Conservation (phyloP, 1,140 invertebrate genomes). For the Phymorhynchus buccinoides region DNA sequence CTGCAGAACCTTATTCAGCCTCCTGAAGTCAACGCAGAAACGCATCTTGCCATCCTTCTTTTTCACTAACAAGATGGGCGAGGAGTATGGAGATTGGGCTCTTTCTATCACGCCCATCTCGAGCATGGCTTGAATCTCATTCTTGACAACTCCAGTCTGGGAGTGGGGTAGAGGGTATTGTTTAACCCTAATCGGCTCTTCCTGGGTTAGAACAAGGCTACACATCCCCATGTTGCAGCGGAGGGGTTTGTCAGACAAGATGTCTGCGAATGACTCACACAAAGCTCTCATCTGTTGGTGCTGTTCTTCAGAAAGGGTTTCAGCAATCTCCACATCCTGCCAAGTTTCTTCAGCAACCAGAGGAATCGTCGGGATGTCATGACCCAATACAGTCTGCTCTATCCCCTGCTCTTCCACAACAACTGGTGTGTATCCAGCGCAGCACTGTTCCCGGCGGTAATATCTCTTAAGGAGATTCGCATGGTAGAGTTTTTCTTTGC, state of each 20-base stretch:
- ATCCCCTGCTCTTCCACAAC: not conserved
- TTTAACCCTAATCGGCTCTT: conserved; percentile 44
- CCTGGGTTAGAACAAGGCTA: conserved; percentile 35
- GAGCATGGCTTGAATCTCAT: conserved; percentile 69
- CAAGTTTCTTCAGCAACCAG: too few relatives aligned
- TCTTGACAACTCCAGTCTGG: conserved; percentile 65
- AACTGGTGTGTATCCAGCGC: too few relatives aligned
- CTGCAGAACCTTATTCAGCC: conserved; percentile 47
- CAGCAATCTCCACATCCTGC: not conserved
- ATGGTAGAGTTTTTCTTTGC: conserved; percentile 42
- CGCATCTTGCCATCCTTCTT: conserved; percentile 73
- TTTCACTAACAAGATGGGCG: conserved; percentile 5
- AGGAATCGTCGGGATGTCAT: not conserved
- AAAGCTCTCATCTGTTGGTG: not conserved
- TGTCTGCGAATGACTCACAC: not conserved
- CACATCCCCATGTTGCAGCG: conserved; percentile 43
- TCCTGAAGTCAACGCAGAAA: conserved; percentile 75
- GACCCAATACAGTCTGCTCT: too few relatives aligned
- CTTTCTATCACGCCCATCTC: conserved; percentile 65
- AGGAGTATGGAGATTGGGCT: conserved; percentile 34
- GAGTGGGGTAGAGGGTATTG: conserved; percentile 67
- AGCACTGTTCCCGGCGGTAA: conserved; percentile 3
- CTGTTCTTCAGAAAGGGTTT: not conserved
- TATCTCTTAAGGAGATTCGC: conserved; percentile 39
- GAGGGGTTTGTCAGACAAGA: conserved; percentile 40